These are phyloP conservation scores for Odiellus spinosus DNA, from an alignment of 2,888 invertebrate species.

Conservation along the genomic window DNA sequence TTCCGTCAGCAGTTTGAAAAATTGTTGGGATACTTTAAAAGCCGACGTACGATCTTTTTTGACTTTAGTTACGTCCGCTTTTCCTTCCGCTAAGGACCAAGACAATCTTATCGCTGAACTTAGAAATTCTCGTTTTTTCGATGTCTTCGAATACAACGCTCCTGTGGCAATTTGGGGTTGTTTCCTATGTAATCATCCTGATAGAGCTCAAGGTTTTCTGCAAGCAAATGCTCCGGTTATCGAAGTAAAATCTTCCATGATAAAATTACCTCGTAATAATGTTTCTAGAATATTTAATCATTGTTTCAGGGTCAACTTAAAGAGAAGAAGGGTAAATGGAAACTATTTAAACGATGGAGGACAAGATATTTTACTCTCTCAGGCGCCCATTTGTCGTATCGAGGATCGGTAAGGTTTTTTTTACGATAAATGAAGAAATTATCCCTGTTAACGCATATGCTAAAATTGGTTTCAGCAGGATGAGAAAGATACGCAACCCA, in stretches of 20 bases:
- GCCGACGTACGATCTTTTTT: constrained; percentile 75
- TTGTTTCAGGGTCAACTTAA: constrained; percentile 52
- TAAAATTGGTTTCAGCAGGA: constrained; percentile 44
- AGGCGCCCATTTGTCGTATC: constrained; percentile 75
- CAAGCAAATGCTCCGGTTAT: constrained; percentile 64
- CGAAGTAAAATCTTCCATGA: constrained; percentile 34
- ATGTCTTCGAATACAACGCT: constrained; percentile 69
- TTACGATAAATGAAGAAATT: background rate
- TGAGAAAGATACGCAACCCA: constrained; percentile 40
- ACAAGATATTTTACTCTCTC: constrained; percentile 86
- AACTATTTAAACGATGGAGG: constrained; percentile 76
- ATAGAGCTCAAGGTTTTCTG: constrained; percentile 67
- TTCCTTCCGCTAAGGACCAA: constrained; percentile 79
- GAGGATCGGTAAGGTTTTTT: constrained; percentile 38
- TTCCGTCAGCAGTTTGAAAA: constrained; percentile 64
- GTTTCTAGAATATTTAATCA: background rate
- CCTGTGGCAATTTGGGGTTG: constrained; percentile 60
- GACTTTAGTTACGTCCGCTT: constrained; percentile 81
- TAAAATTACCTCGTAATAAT: no score
- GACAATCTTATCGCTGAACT: constrained; percentile 71
- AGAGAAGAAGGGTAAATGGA: constrained; percentile 82
- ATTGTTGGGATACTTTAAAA: constrained; percentile 88
- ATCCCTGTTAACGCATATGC: background rate
- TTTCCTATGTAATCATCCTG: constrained; percentile 83
- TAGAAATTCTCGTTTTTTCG: constrained; percentile 70